Percentiles rank a stretch among this genome's conserved stretches.
These are phyloP conservation scores for Cheracebus regulus DNA, from an alignment of 2,797 vertebrate genomes.

Conservation along the genomic window DNA sequence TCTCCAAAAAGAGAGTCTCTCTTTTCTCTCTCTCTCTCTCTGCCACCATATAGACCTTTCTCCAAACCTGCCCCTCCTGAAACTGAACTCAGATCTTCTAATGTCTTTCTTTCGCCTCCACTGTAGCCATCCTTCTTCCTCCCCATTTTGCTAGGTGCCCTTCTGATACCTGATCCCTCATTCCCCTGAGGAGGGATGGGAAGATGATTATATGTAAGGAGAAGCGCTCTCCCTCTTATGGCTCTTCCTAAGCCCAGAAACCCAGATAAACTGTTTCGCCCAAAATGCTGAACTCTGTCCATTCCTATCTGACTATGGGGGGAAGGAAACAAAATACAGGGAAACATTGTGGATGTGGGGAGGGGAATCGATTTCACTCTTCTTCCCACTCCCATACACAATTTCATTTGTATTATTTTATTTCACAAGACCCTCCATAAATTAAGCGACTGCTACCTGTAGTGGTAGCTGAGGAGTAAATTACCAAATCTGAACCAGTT, in stretches of 20 bases:
- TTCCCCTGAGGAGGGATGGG: background rate
- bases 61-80: background rate
- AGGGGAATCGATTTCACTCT: background rate
- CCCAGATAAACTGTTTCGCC: background rate
- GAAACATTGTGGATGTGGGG: background rate
- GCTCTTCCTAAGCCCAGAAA: background rate
- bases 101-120: background rate
- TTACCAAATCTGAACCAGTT: constrained; percentile 29
- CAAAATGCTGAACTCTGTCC: background rate
- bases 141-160: background rate
- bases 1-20: background rate
- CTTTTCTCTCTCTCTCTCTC: background rate
- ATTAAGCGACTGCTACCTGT: constrained; percentile 35
- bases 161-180: background rate
- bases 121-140: background rate
- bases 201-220: background rate
- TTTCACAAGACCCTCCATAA: background rate
- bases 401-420: constrained; percentile 46
- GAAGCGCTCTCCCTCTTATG: background rate
- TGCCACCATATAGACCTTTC: background rate
- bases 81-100: background rate
- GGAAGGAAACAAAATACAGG: background rate
- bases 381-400: background rate
- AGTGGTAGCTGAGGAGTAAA: background rate
- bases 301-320: background rate